phyloP scores from a whole-genome alignment of 2,113 vertebrate genomes.

The Tauraco erythrolophus region DNA sequence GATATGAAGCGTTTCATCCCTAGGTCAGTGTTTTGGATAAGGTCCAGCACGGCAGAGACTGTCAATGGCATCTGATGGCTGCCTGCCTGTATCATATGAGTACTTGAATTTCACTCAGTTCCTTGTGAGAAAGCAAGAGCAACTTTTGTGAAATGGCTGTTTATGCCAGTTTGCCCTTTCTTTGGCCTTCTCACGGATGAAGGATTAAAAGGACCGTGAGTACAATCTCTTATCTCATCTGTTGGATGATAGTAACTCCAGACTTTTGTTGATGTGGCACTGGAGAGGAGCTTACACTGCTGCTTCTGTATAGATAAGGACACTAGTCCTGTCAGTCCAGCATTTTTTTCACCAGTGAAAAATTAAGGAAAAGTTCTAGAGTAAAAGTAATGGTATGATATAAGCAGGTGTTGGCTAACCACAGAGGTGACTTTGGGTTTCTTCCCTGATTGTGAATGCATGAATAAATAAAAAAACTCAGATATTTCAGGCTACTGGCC shows the following conservation, averaged over 20 bases:
- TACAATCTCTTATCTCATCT: neutral
- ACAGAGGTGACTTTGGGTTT: neutral
- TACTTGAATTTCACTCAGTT: neutral
- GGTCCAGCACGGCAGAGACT: neutral
- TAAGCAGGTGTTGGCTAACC: neutral
- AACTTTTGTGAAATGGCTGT: neutral
- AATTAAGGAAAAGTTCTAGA: neutral
- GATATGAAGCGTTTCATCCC: conserved; percentile 26
- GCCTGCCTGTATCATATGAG: neutral
- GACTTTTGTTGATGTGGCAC: neutral
- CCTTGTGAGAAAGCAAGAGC: neutral
- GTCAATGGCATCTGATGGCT: neutral
- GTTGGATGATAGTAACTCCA: neutral
- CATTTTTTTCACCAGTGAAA: neutral
- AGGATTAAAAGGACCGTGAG: neutral
- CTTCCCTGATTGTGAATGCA: neutral
- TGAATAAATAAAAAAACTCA: neutral
- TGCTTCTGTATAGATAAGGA: neutral
- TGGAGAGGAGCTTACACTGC: neutral
- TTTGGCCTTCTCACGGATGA: conserved; percentile 6
- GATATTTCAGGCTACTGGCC: neutral
- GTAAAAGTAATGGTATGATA: neutral
- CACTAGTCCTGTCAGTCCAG: neutral
- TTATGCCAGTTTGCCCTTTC: neutral
- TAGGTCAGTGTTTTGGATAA: conserved; percentile 5